Base-by-base conservation (phyloP, 2,797 vertebrate genomes). In the Tokudaia tokunoshimensis region DNA sequence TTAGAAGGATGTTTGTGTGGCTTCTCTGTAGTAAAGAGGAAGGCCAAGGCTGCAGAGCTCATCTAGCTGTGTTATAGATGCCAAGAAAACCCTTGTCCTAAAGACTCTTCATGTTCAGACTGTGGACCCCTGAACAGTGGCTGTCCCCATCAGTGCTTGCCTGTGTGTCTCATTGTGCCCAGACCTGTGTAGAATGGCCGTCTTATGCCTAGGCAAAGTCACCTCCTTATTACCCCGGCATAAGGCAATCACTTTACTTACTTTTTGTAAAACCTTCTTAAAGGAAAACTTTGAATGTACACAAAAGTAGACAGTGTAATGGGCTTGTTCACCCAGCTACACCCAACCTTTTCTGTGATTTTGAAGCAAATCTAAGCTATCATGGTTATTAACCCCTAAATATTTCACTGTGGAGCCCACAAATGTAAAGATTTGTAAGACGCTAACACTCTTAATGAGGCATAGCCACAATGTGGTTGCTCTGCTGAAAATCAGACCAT, bases 111-210 rank as follows among this genome's bases (percentile, higher is more conserved):
- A 10, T 4, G 0, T 70, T 5, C 7, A 63, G n/a, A 76, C 34
- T 63, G 52, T 12, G 55, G 70, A 47, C 8, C n/a, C 50, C 6
- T 57, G 52, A 24, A 11, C 13, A 81, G 52, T 20, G 65, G 24
- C 50, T 44, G 0, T 34, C 34, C 19, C 0, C n/a, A 17, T 26
- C 61, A 6, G 26, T 31, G 5, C 14, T 59, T 55, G 44, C 52
- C 61, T 41, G 63, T 15, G 0, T 26, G 14, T 37, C 52, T 92
- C 50, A 1, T 55, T 85, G 31, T 3, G 0, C 34, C 31, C 24
- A 57, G 14, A 12, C 20, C 24, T 3, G 15, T 0, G 22, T 14
- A 1, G 24, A 12, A 4, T 9, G 14, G 24, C 6, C 1, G 50
- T 52, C 50, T 3, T 6, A 1, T 37, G 17, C 55, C 20, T n/a